These are phyloP conservation scores for Lordiphosa stackelbergi DNA, from an alignment of 1,140 invertebrate genomes.

Conservation along the genomic window DNA sequence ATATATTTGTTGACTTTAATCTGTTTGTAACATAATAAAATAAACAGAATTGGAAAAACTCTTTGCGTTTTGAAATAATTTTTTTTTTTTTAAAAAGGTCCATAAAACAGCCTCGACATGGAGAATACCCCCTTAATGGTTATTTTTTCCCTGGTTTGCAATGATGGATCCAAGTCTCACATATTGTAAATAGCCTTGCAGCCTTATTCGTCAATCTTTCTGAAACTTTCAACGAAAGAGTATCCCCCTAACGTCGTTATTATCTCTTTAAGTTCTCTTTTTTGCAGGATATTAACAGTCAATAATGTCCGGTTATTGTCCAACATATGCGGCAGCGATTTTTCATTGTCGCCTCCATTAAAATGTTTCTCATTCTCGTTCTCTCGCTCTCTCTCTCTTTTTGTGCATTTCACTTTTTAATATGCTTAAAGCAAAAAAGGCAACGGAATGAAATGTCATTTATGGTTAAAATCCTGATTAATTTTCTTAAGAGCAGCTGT, in stretches of 20 bases:
- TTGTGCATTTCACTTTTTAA: conserved; percentile 44
- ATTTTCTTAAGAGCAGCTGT: conserved; percentile 22
- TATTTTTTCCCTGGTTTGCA: too few species aligned
- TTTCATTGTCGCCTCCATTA: conserved; percentile 52
- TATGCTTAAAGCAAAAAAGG: conserved; percentile 29
- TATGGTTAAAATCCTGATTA: conserved; percentile 29
- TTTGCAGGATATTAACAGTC: conserved; percentile 57
- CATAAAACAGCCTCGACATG: too few species aligned
- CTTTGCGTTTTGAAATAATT: too few species aligned
- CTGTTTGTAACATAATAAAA: too few species aligned
- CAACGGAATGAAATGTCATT: conserved; percentile 29
- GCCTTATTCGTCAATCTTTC: too few species aligned
- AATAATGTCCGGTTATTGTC: conserved; percentile 68
- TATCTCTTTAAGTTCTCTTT: background rate
- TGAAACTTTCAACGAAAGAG: background rate
- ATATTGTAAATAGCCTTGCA: too few species aligned
- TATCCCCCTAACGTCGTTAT: background rate
- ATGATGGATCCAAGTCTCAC: too few species aligned
- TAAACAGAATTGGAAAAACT: too few species aligned
- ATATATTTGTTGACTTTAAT: too few species aligned
- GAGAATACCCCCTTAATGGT: too few species aligned
- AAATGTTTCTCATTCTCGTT: conserved; percentile 15
- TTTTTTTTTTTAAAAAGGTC: too few species aligned
- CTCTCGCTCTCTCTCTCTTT: conserved; percentile 15
- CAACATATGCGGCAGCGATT: conserved; percentile 62